Evolutionary conservation across 2,888 invertebrate species (phyloP).

Genomic region (Leptinotarsa tumamoca): DNA sequence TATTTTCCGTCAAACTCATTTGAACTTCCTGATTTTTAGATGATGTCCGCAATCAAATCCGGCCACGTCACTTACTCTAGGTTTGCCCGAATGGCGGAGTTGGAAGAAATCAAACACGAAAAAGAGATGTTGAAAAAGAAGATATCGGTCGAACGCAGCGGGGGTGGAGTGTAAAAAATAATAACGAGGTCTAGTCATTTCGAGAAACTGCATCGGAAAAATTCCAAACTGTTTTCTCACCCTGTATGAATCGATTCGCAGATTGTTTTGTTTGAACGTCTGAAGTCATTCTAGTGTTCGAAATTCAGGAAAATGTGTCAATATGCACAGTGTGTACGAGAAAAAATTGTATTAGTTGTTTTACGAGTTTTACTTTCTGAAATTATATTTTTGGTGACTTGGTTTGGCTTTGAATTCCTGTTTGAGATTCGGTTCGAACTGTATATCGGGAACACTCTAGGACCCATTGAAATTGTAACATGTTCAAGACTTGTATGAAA

Average conservation of each 20-base stretch:
- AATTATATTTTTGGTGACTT: background rate
- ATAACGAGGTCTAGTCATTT: background rate
- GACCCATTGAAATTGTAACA: too few relatives aligned
- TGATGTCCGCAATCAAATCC: slow-evolving; percentile 98
- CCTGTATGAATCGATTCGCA: background rate
- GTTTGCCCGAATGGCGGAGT: slow-evolving; percentile 94
- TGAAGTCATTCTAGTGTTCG: background rate
- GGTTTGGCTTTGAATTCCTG: too few relatives aligned
- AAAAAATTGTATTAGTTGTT: background rate
- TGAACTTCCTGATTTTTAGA: slow-evolving; percentile 70
- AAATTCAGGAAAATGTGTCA: background rate
- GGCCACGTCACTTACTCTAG: slow-evolving; percentile 96
- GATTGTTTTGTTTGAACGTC: background rate
- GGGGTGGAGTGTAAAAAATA: slow-evolving; percentile 86
- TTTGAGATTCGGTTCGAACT: too few relatives aligned
- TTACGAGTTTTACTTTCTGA: background rate
- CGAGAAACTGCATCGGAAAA: background rate
- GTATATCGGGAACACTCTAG: too few relatives aligned
- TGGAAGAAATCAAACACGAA: slow-evolving; percentile 88
- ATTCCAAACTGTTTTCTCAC: background rate
- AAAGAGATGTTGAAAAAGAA: slow-evolving; percentile 80
- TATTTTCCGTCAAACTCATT: background rate
- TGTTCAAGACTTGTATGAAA: too few relatives aligned
- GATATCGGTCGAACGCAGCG: slow-evolving; percentile 93
- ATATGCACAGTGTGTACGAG: background rate